Evolutionary conservation across 1,140 invertebrate species (phyloP).

Genomic region (Apis dorsata): DNA sequence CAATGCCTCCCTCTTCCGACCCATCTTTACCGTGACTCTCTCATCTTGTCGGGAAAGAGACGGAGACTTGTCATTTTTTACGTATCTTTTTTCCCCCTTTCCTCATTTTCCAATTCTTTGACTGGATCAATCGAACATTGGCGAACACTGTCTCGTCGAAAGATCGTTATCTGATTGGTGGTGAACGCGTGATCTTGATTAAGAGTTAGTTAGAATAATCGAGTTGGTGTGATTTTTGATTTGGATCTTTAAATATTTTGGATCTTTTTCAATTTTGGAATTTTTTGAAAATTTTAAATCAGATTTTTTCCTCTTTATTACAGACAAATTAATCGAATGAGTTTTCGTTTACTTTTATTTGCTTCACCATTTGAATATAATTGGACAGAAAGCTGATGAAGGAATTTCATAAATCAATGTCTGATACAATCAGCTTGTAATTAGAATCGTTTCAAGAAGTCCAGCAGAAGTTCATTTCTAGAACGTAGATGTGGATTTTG

Average conservation of each 20-base stretch:
- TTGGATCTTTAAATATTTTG: no score
- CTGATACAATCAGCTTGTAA: neutral
- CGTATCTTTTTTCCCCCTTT: neutral
- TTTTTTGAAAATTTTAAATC: no score
- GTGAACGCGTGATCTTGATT: neutral
- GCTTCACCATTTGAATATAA: neutral
- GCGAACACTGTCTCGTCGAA: neutral
- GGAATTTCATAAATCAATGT: neutral
- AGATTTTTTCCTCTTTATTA: no score
- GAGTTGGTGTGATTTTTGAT: no score
- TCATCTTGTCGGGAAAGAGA: constrained; percentile 21
- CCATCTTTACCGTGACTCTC: constrained; percentile 47
- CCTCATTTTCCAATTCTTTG: neutral
- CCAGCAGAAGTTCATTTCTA: neutral
- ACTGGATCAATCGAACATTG: neutral
- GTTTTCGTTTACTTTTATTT: neutral
- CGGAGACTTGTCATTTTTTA: constrained; percentile 43
- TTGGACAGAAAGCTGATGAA: neutral
- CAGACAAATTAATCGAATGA: neutral
- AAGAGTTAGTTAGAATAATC: no score
- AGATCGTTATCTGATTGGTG: neutral
- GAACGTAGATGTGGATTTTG: neutral
- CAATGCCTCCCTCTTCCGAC: constrained; percentile 52
- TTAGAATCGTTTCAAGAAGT: neutral
- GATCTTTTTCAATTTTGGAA: no score